These are phyloP conservation scores for Clistopyga incitator DNA, from an alignment of 2,888 invertebrate genomes.

Conservation along the genomic window DNA sequence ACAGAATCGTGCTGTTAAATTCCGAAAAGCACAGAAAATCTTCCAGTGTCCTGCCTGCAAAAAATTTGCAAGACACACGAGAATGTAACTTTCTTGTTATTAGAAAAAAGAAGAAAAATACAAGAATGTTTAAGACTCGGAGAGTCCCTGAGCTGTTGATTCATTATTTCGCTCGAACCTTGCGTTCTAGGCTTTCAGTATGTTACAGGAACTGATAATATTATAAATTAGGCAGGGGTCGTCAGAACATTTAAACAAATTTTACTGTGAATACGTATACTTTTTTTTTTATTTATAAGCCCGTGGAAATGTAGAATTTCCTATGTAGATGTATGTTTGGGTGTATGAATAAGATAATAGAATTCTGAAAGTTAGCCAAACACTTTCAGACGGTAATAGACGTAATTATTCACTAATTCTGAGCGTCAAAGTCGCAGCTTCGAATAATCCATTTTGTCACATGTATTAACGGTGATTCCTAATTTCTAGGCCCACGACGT, in stretches of 20 bases:
- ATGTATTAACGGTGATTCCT: conserved; percentile 20
- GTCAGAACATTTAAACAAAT: background rate
- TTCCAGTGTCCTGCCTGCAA: background rate
- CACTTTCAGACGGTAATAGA: background rate
- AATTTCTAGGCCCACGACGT: conserved; percentile 47
- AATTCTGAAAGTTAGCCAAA: background rate
- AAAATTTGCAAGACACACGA: background rate
- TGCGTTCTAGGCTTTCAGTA: background rate
- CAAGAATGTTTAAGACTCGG: background rate
- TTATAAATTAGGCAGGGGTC: background rate
- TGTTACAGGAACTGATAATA: background rate
- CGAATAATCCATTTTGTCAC: conserved; percentile 13
- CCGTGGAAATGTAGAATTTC: background rate
- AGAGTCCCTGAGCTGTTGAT: background rate
- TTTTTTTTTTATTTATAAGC: background rate
- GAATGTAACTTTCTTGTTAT: background rate
- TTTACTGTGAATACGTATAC: background rate
- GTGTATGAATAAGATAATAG: background rate
- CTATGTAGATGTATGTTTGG: background rate
- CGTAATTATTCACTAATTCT: background rate
- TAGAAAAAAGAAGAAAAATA: conserved; percentile 2
- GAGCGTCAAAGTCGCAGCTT: conserved; percentile 5
- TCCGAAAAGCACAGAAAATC: no score
- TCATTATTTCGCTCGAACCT: background rate
- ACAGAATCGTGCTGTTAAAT: background rate